These are phyloP conservation scores for Pseudochirops corinnae DNA, from an alignment of 2,797 vertebrate species.

Conservation along the genomic window DNA sequence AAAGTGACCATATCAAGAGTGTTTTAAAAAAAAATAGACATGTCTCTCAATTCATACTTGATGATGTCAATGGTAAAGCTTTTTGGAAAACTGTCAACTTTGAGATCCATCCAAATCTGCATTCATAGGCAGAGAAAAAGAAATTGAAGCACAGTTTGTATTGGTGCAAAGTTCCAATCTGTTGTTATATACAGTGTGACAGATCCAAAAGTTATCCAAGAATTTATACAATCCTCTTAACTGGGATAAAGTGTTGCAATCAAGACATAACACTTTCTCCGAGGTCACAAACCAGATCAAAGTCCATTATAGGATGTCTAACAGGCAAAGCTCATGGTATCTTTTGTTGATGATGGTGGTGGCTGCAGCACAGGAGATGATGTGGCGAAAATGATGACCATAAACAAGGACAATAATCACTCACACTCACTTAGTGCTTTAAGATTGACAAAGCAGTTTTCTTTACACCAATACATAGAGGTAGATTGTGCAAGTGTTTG, in stretches of 20 bases:
- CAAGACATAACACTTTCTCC: not conserved
- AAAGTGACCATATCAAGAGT: constrained; percentile 1
- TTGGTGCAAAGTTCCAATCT: not conserved
- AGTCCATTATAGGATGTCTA: not conserved
- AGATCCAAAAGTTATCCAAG: not conserved
- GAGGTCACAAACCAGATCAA: not conserved
- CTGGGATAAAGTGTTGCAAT: not conserved
- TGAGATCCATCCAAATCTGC: constrained; percentile 18
- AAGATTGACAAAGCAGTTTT: not conserved
- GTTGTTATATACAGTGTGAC: not conserved
- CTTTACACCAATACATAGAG: not conserved
- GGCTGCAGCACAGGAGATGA: not conserved
- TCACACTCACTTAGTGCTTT: not conserved
- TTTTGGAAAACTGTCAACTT: not conserved
- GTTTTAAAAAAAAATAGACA: constrained; percentile 43
- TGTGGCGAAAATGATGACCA: not conserved
- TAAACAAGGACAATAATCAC: not conserved
- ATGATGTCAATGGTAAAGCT: not conserved
- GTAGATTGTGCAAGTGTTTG: not conserved
- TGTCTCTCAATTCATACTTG: not conserved
- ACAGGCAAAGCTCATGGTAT: not conserved
- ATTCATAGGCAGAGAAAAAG: not conserved
- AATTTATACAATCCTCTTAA: not conserved
- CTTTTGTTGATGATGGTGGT: not conserved
- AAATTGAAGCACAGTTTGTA: not conserved